A percentile compares a stretch with the other conserved stretches of the same genome.
These are phyloP conservation scores for Calephelis perditalis DNA, from an alignment of 2,888 invertebrate genomes.

Conservation along the genomic window DNA sequence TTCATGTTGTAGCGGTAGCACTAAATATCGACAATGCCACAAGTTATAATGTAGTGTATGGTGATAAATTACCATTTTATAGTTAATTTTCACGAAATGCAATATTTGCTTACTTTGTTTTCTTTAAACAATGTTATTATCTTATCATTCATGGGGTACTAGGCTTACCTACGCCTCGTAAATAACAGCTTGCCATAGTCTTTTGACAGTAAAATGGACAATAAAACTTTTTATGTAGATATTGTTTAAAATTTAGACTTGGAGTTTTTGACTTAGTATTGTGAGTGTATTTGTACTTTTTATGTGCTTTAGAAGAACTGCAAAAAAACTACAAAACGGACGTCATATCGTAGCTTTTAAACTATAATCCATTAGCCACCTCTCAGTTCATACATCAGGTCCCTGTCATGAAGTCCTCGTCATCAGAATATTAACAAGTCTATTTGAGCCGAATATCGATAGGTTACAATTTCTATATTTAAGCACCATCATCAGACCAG, in stretches of 20 bases:
- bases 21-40: neutral
- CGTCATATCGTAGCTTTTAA: no score
- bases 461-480: no score
- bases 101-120: conserved; percentile 34
- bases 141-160: conserved; percentile 46
- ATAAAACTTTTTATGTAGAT: neutral
- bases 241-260: neutral
- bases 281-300: no score
- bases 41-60: conserved; percentile 2
- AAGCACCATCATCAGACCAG: no score
- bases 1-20: conserved; percentile 4
- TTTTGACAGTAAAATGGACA: neutral
- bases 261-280: neutral
- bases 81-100: conserved; percentile 38
- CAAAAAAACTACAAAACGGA: no score
- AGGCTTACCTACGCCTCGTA: neutral
- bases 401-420: no score
- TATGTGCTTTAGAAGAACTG: no score
- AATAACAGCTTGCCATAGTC: neutral
- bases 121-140: conserved; percentile 25
- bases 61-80: conserved; percentile 41
- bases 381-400: no score
- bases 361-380: no score
- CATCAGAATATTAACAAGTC: no score
- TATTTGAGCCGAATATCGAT: no score